Base-by-base conservation (phyloP, 1,140 invertebrate genomes). In the Drosophila santomea region DNA sequence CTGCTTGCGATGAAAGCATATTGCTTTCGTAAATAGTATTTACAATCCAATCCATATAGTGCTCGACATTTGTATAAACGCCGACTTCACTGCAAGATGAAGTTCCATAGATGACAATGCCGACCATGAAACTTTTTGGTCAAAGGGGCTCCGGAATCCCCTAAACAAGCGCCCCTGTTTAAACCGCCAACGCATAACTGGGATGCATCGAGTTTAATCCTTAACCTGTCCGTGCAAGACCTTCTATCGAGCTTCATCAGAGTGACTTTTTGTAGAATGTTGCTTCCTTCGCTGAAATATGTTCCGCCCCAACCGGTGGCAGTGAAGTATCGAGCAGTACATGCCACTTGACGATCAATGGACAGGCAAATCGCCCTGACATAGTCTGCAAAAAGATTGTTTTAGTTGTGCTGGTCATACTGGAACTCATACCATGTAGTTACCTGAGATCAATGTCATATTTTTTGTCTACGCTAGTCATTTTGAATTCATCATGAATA, bases 381-480 rank as follows among this genome's bases (percentile, higher is more conserved):
- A 10, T 48, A 28, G 6, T n/a, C 47, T 48, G 3, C 3, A n/a
- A 14, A 14, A n/a, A n/a, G 2, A 28, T 14, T 0, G 6, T 48
- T n/a, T n/a, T 10, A 3, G 20, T 14, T 25, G 4, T 25, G 44
- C 2, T 1, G 11, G 4, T 23, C 20, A 17, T 20, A 12, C 14
- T 12, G 20, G 2, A 12, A 5, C 5, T 23, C 23, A 0, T 23
- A 23, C 11, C 1, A 14, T 14, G 20, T 14, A 23, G 2, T 48
- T 48, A 48, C 47, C 47, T 48, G 47, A 15, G 12, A n/a, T 28
- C 3, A 4, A 48, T 48, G 7, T 48, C 23, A 15, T 48, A 14
- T 2, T 20, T 20, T 20, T 7, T 1, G 7, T 2, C 0, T 2
- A 1, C 2, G 25, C 0, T 3, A 8, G 7, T 0, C 1, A 6